Percentiles rank a stretch among this genome's conserved stretches.
These are phyloP conservation scores for Drosophila kambysellisi DNA, from an alignment of 2,888 invertebrate species.

Conservation along the genomic window DNA sequence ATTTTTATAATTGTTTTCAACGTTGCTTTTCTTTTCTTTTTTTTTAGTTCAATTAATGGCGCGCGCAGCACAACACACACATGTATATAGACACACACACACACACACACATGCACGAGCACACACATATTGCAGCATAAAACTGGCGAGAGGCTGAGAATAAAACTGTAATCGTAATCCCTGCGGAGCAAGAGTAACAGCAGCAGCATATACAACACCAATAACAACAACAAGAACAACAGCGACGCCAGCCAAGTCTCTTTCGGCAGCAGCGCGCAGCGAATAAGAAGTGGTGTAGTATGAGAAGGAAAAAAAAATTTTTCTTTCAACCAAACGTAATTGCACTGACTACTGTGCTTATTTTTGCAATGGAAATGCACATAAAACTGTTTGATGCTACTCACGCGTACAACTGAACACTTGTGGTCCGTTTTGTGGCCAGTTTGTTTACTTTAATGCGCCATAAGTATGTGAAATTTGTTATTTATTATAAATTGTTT, in stretches of 20 bases:
- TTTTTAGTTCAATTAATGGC: conserved; percentile 73
- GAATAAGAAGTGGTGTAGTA: conserved; percentile 60
- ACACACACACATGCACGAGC: conserved; percentile 37
- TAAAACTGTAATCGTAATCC: conserved; percentile 73
- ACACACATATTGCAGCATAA: conserved; percentile 69
- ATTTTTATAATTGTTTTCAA: conserved; percentile 76
- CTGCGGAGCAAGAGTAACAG: conserved; percentile 58
- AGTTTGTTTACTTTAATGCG: conserved; percentile 60
- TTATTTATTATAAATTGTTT: conserved; percentile 76
- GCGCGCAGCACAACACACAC: conserved; percentile 60
- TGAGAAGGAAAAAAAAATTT: conserved; percentile 61
- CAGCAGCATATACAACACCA: conserved; percentile 52
- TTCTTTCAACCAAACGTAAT: conserved; percentile 68
- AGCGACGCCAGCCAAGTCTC: conserved; percentile 54
- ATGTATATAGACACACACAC: conserved; percentile 35
- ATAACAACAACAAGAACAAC: conserved; percentile 52
- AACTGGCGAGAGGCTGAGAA: conserved; percentile 65
- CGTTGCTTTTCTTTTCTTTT: conserved; percentile 24
- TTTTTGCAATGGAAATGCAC: conserved; percentile 47
- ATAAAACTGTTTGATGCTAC: conserved; percentile 59
- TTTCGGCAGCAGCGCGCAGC: conserved; percentile 60
- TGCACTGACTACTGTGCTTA: conserved; percentile 50
- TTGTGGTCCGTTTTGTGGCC: conserved; percentile 43
- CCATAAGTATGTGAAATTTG: conserved; percentile 61
- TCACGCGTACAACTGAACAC: conserved; percentile 66